These are phyloP conservation scores for Charadrius vociferus DNA, from an alignment of 2,113 vertebrate genomes.

Conservation along the genomic window DNA sequence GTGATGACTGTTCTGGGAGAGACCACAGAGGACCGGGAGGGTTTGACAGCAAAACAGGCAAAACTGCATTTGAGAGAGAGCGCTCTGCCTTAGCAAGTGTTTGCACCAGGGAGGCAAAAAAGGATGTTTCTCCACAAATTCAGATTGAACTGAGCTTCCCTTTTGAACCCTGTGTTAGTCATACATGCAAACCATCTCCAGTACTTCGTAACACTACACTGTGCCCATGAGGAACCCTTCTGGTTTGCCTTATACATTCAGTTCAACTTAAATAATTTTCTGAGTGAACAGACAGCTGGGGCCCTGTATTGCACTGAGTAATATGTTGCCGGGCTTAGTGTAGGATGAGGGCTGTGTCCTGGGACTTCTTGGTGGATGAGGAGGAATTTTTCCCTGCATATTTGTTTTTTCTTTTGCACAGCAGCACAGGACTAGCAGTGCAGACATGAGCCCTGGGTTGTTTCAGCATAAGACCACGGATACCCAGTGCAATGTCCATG, in stretches of 20 bases:
- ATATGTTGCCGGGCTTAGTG: neutral
- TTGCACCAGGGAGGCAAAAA: neutral
- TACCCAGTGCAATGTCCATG: neutral
- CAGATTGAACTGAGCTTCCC: neutral
- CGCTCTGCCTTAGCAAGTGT: neutral
- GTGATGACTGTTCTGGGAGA: neutral
- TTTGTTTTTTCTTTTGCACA: neutral
- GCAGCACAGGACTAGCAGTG: neutral
- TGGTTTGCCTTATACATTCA: neutral
- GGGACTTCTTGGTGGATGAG: neutral
- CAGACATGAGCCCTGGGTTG: neutral
- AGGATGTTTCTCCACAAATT: neutral
- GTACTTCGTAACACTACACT: neutral
- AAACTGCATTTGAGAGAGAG: rapidly evolving
- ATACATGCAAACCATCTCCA: neutral
- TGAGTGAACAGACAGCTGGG: neutral
- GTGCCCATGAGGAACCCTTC: neutral
- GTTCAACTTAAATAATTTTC: neutral
- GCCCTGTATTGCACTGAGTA: neutral
- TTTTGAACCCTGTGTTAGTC: neutral
- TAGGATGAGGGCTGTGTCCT: neutral
- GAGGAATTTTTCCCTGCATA: neutral
- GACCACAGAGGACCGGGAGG: neutral
- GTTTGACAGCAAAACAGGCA: neutral
- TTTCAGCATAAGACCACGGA: neutral